These are phyloP conservation scores for Dysmachus trigonus DNA, from an alignment of 2,888 invertebrate species.

Conservation along the genomic window DNA sequence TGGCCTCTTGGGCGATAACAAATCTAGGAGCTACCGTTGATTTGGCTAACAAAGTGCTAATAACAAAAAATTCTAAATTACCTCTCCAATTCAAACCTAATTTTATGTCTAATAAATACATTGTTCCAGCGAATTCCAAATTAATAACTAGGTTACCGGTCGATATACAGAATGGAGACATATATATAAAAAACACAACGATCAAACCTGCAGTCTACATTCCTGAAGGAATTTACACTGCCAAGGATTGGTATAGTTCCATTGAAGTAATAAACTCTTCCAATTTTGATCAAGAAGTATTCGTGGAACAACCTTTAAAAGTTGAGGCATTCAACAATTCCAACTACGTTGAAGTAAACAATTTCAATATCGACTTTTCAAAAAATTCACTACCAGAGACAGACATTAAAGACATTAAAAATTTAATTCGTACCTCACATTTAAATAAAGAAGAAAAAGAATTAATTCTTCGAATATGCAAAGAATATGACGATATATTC, in stretches of 20 bases:
- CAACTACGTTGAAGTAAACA: conserved; percentile 44
- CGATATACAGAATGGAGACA: background rate
- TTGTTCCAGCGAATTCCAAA: background rate
- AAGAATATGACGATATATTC: background rate
- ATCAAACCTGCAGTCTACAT: conserved; percentile 35
- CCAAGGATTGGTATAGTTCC: conserved; percentile 43
- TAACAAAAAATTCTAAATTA: background rate
- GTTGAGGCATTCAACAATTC: conserved; percentile 35
- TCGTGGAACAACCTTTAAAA: conserved; percentile 47
- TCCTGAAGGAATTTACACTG: conserved; percentile 44
- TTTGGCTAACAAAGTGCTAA: background rate
- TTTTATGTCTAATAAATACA: background rate
- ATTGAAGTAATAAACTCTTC: conserved; percentile 43
- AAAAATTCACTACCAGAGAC: background rate
- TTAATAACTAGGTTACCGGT: background rate
- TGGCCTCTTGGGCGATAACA: background rate
- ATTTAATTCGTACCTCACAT: background rate
- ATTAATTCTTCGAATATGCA: background rate
- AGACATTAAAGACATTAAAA: no score
- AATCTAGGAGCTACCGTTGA: background rate
- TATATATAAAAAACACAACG: background rate
- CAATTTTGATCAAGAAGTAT: conserved; percentile 39
- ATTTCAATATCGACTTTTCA: conserved; percentile 22
- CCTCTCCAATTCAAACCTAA: background rate
- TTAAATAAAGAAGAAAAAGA: conserved; percentile 1